Base-by-base conservation (phyloP, 2,113 vertebrate species). In the Pituophis catenifer region DNA sequence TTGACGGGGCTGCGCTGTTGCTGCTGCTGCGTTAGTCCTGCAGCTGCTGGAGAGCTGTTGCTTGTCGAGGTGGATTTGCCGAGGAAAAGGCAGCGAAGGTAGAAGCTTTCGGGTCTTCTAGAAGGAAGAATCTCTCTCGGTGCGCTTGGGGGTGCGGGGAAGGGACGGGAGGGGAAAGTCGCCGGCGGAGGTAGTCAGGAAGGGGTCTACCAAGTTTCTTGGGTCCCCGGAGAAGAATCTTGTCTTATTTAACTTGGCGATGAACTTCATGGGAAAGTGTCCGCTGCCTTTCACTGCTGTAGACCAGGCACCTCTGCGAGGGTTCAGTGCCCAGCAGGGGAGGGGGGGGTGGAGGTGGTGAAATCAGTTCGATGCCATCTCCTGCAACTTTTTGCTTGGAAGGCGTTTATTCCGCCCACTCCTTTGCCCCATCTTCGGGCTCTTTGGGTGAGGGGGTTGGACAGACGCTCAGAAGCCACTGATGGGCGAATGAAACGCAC, bases 331-430 rank as follows among this genome's bases (percentile, higher is more conserved):
- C 75, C 75, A 44, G 75, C 3, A 9, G 2, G 38, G 38, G 38
- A 2, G 38, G 38, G 38, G 55, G 48, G 52, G 19, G 9, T 8
- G 2, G 81, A 0, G n/a, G 13, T 1, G 26, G 24, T 8, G 86
- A 53, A 19, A 53, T n/a, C 26, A 53, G 86, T 29, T 8, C 26
- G 26, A 33, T 1, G 13, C 15, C 50, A 19, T 8, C 50, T 8
- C 24, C 50, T 55, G 92, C 94, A 96, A 96, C 89, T 86, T 94
- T 92, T 89, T 7, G 5, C 75, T 86, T 58, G 8, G 70, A 57
- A 58, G 90, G 29, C 8, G 65, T 26, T 23, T 12, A 23, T 29
- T 75, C 65, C 88, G 8, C 17, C 54, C 70, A 58, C 65, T 54
- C 53, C 65, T 38, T 21, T 19, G 12, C 87, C 24, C 85, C 8